A percentile compares a stretch with the other conserved stretches of the same genome.
Evolutionary conservation across 2,888 invertebrate genomes (phyloP).

Genomic region (Rhorus exstirpatorius): DNA sequence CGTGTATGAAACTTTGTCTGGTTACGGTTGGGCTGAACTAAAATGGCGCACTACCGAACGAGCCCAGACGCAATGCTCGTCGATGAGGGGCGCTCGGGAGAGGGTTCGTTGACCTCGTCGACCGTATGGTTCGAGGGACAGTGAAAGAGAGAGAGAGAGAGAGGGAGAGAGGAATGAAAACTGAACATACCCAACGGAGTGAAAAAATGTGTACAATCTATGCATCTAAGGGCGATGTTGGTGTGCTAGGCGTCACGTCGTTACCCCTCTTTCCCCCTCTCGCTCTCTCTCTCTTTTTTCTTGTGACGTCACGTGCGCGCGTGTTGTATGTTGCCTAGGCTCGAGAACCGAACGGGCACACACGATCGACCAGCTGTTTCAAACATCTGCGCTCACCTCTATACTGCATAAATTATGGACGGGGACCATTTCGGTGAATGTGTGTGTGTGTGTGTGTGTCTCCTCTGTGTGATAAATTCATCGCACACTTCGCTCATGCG

Average conservation of each 20-base stretch:
- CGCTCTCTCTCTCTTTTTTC: slow-evolving; percentile 42
- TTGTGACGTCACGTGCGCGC: slow-evolving; percentile 78
- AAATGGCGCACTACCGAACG: slow-evolving; percentile 46
- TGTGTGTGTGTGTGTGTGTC: slow-evolving; percentile 7
- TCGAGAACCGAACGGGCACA: slow-evolving; percentile 69
- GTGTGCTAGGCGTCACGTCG: slow-evolving; percentile 34
- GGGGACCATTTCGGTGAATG: slow-evolving; percentile 17
- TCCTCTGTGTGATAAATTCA: slow-evolving; percentile 72
- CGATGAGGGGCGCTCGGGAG: slow-evolving; percentile 41
- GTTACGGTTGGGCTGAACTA: slow-evolving; percentile 32
- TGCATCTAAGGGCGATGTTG: slow-evolving; percentile 74
- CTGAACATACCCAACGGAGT: slow-evolving; percentile 53
- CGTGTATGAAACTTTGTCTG: slow-evolving; percentile 1
- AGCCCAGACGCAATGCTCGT: slow-evolving; percentile 51
- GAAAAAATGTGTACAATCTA: slow-evolving; percentile 78
- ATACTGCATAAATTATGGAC: slow-evolving; percentile 76
- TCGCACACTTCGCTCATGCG: slow-evolving; percentile 55
- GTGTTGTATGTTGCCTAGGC: slow-evolving; percentile 69
- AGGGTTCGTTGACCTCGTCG: slow-evolving; percentile 61
- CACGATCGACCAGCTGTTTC: slow-evolving; percentile 80
- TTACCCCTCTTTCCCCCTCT: slow-evolving; percentile 38
- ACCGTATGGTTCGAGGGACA: slow-evolving; percentile 7
- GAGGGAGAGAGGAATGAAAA: slow-evolving; percentile 33
- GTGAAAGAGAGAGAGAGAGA: slow-evolving; percentile 13
- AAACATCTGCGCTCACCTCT: slow-evolving; percentile 79